Conservation (phyloP, 2,113 vertebrate genomes). For the Physeter macrocephalus region DNA sequence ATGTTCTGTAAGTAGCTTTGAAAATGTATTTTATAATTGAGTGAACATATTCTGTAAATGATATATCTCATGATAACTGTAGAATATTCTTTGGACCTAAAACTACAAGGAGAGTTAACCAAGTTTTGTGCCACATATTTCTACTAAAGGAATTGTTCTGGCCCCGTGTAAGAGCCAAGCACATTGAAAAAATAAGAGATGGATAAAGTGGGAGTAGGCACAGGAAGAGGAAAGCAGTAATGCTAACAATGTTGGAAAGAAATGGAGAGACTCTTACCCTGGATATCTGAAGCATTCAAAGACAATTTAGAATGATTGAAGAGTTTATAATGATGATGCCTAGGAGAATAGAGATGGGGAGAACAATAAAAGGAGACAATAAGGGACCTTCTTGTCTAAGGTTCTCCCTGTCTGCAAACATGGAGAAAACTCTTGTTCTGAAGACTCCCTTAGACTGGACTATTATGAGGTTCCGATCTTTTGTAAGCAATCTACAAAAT, state of each 20-base stretch:
- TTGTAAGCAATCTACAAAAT: background rate
- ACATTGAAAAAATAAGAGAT: background rate
- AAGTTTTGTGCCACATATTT: background rate
- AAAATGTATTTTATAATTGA: background rate
- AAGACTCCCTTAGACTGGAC: background rate
- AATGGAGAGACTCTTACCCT: background rate
- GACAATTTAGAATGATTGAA: background rate
- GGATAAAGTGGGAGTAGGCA: background rate
- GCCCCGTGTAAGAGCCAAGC: accelerated
- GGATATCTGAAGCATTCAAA: background rate
- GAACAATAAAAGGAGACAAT: background rate
- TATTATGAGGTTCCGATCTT: background rate
- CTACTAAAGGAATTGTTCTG: background rate
- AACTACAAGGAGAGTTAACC: background rate
- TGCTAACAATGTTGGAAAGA: background rate
- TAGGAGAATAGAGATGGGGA: background rate
- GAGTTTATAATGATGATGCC: background rate
- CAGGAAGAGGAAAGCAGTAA: background rate
- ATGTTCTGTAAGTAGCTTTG: background rate
- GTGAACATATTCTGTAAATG: background rate
- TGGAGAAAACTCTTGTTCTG: background rate
- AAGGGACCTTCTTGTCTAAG: background rate
- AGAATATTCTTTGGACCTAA: background rate
- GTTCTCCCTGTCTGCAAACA: background rate
- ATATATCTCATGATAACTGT: background rate